Conservation (phyloP, 2,113 vertebrate species). For the Dicerorhinus sumatrensis region DNA sequence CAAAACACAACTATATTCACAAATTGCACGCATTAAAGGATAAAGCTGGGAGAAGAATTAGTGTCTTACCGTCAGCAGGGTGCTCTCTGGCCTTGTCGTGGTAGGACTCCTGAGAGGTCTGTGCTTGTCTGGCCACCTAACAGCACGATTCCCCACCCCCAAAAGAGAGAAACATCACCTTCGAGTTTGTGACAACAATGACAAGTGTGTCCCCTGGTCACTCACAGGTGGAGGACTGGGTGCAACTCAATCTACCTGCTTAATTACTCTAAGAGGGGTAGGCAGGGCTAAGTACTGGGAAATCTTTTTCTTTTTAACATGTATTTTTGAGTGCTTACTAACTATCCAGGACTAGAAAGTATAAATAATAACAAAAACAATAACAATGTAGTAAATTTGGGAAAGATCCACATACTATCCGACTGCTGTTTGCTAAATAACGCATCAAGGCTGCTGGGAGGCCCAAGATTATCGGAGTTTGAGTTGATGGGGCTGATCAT, state of each 20-base stretch:
- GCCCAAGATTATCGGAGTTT: conserved; percentile 20
- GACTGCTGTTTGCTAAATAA: conserved; percentile 63
- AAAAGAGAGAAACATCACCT: conserved; percentile 75
- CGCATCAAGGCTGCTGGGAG: conserved; percentile 57
- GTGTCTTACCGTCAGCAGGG: conserved; percentile 93
- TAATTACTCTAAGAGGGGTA: not conserved
- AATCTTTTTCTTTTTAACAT: not conserved
- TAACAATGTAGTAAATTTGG: not conserved
- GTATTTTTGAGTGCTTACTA: conserved; percentile 1
- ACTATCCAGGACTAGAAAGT: not conserved
- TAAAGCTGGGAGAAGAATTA: not conserved
- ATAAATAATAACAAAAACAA: not conserved
- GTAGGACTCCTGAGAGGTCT: conserved; percentile 94
- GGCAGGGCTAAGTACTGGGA: not conserved
- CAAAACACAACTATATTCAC: not conserved
- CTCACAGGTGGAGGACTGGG: not conserved
- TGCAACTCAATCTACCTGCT: not conserved
- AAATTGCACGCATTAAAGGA: not conserved
- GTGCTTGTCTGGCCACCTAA: conserved; percentile 94
- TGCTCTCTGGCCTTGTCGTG: conserved; percentile 98
- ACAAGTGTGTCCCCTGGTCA: not conserved
- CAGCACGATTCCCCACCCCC: conserved; percentile 64
- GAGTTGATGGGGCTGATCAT: conserved; percentile 61
- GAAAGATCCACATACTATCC: not conserved
- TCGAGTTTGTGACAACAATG: conserved; percentile 8